Percentiles rank a stretch among this genome's conserved stretches.
These are phyloP conservation scores for Calliphora vicina DNA, from an alignment of 1,140 invertebrate species.

Conservation along the genomic window DNA sequence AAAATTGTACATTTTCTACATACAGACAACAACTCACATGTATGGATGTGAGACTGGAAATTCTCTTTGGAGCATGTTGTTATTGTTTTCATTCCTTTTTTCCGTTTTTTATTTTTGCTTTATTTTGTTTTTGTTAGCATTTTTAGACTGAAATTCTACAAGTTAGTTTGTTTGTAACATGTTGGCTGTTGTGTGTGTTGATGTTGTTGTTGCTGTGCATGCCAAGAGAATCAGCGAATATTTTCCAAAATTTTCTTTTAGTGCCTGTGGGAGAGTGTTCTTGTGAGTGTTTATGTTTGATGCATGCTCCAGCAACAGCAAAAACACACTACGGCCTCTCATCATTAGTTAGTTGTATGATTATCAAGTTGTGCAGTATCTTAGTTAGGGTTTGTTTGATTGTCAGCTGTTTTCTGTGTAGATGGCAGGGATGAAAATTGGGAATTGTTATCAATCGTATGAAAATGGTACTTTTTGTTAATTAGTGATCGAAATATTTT, in stretches of 20 bases:
- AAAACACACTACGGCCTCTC: not conserved
- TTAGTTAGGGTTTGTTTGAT: not conserved
- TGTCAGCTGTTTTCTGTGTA: not conserved
- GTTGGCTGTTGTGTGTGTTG: not conserved
- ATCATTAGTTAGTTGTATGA: slow-evolving; percentile 10
- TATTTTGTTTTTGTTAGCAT: not conserved
- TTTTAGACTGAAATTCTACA: not conserved
- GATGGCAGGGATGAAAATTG: not conserved
- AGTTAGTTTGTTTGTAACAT: not conserved
- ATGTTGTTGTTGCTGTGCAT: not conserved
- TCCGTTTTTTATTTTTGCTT: not conserved
- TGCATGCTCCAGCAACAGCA: not conserved
- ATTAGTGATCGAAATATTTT: no score
- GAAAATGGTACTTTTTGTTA: no score
- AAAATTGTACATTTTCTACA: not conserved
- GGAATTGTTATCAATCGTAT: no score
- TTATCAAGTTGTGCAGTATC: not conserved
- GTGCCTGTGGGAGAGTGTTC: not conserved
- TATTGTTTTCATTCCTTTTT: not conserved
- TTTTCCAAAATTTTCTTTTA: not conserved
- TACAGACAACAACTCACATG: not conserved
- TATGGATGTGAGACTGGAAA: not conserved
- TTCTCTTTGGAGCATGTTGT: not conserved
- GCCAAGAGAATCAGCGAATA: not conserved
- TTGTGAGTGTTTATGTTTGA: not conserved